Evolutionary conservation across 2,888 invertebrate genomes (phyloP), one percentile per base, ranked within the genome.

Genomic region (Eretmocerus hayati): DNA sequence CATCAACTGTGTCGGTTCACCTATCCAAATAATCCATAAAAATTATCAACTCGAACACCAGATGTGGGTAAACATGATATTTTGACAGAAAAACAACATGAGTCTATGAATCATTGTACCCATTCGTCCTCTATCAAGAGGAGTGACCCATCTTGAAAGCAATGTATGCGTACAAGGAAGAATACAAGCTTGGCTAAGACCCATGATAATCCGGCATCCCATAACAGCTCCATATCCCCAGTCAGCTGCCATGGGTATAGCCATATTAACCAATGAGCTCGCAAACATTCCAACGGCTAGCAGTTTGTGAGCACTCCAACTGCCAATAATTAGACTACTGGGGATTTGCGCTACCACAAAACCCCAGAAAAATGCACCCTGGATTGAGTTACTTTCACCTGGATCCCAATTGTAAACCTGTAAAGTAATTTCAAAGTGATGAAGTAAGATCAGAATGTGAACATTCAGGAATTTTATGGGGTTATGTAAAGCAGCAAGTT

Each of bases 311-410:
- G 76, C 77, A 37, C 81, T 81, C 65, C 77, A 74, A 3, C 65
- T 58, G 47, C 73, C 74, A 0, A 79, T 77, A 35, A 81, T 57
- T 30, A 75, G 76, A 0, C 85, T 84, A 0, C 81, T 81, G 0
- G 83, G 83, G 2, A 88, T 69, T 69, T 88, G 87, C 20, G 84
- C 80, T 5, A 83, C 56, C 2, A 85, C 76, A 63, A 88, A 88
- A 2, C 87, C 87, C 85, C 85, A 85, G 67, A 87, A 87, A 59
- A 83, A 85, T 1, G 84, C 79, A 30, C 83, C 81, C 11, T 83
- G 62, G 2, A 84, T 69, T 49, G 81, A 62, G 0, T 81, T 80
- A 59, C 78, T 79, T 0, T 75, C 74, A 37, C 70, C 64, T 26
- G 73, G 68, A 30, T 74, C 66, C 85, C 84, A 85, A 3, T 74